Evolutionary conservation across 2,113 vertebrate species (phyloP).

Genomic region (Gopherus flavomarginatus): DNA sequence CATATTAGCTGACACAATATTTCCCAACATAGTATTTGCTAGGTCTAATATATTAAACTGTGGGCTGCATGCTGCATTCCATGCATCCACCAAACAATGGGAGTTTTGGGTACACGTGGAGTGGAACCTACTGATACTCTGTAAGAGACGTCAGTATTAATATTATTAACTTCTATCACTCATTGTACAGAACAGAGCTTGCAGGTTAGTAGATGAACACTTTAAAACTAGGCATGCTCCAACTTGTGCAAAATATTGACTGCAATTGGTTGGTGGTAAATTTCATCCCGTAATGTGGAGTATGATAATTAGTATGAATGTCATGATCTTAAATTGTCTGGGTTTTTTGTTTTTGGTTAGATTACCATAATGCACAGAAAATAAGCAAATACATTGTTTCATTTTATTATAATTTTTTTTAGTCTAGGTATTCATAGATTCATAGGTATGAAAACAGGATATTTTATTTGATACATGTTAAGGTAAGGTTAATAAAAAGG

Average conservation of each 20-base stretch:
- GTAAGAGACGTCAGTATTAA: not conserved
- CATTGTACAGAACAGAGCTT: not conserved
- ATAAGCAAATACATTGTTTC: slow-evolving; percentile 12
- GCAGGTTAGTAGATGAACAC: not conserved
- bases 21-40: not conserved
- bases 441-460: slow-evolving; percentile 71
- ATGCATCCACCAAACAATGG: not conserved
- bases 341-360: not conserved
- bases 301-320: not conserved
- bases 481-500: slow-evolving; percentile 77
- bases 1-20: rapidly evolving
- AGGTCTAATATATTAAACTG: not conserved
- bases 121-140: not conserved
- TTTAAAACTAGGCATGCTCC: slow-evolving; percentile 25
- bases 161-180: rapidly evolving
- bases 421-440: slow-evolving; percentile 72
- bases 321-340: not conserved
- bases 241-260: slow-evolving; percentile 25
- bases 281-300: slow-evolving; percentile 34
- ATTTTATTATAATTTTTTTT: slow-evolving; percentile 65
- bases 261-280: slow-evolving; percentile 8
- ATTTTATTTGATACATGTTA: slow-evolving; percentile 64
- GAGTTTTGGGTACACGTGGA: not conserved
- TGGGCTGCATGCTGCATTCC: not conserved
- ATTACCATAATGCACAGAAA: slow-evolving; percentile 53